A percentile compares a stretch with the other conserved stretches of the same genome.
Conservation (phyloP, 30 jellyfish, hydroid and myxozoan species). For the Cassiopea xamachana region DNA sequence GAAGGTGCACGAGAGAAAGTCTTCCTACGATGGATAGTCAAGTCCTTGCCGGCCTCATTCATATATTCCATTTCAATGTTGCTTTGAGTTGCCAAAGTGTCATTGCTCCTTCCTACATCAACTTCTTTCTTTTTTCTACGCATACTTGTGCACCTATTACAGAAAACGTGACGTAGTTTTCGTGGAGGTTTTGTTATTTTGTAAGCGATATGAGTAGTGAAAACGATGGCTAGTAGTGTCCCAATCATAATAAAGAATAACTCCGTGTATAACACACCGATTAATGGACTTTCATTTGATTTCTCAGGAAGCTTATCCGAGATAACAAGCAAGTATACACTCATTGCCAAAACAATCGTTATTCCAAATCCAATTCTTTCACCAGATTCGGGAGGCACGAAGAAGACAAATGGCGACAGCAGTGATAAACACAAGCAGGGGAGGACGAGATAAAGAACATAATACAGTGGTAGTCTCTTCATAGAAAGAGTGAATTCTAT, state of each 20-base stretch:
- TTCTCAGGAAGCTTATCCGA: conserved; percentile 80
- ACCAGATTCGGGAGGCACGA: conserved; percentile 31
- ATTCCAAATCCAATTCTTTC: conserved; percentile 41
- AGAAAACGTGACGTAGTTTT: conserved; percentile 24
- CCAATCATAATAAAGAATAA: conserved; percentile 50
- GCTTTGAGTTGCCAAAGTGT: background rate
- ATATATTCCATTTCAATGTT: background rate
- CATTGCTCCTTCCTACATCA: no score
- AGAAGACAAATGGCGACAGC: conserved; percentile 54
- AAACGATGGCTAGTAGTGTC: conserved; percentile 41
- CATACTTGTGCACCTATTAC: conserved; percentile 25
- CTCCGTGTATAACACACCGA: conserved; percentile 65
- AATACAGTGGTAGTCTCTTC: conserved; percentile 68
- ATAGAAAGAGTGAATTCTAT: conserved; percentile 19
- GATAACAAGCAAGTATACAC: conserved; percentile 72
- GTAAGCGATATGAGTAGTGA: conserved; percentile 51
- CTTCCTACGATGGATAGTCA: conserved; percentile 37
- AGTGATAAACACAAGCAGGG: conserved; percentile 65
- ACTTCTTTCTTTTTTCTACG: conserved; percentile 2
- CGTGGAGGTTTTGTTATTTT: conserved; percentile 64
- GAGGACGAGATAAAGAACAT: conserved; percentile 60
- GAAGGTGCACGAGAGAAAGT: conserved; percentile 1
- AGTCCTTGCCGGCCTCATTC: background rate
- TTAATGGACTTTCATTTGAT: conserved; percentile 63
- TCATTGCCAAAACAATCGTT: conserved; percentile 75